These are phyloP conservation scores for Pionites leucogaster DNA, from an alignment of 2,113 vertebrate species.

Conservation along the genomic window DNA sequence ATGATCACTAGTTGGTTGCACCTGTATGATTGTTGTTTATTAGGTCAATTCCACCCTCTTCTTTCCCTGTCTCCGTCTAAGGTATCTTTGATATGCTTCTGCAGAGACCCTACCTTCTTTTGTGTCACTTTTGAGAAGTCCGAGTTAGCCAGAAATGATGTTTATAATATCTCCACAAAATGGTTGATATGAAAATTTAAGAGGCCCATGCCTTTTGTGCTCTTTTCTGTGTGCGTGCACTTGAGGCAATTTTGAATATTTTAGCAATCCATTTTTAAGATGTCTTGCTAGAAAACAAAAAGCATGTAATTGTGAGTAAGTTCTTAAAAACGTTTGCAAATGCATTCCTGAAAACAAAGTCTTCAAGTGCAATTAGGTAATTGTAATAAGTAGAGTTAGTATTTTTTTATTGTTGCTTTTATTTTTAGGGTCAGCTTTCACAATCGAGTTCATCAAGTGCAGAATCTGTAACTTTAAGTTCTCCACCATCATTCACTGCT, in stretches of 20 bases:
- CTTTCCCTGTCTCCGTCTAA: neutral
- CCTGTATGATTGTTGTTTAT: neutral
- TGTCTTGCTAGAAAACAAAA: neutral
- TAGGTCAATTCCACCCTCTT: neutral
- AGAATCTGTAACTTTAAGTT: conserved; percentile 66
- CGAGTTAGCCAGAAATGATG: neutral
- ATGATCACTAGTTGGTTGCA: neutral
- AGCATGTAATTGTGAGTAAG: neutral
- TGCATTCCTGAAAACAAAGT: neutral
- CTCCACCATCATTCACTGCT: conserved; percentile 38
- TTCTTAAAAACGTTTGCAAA: neutral
- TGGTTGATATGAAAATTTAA: neutral
- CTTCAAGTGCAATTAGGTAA: neutral
- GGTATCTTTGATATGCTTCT: neutral
- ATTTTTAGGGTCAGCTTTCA: conserved; percentile 57
- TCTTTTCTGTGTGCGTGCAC: neutral
- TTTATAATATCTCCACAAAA: neutral
- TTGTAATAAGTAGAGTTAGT: neutral
- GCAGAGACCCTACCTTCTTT: neutral
- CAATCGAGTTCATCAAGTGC: conserved; percentile 62
- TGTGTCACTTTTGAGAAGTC: neutral
- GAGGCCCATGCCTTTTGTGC: neutral
- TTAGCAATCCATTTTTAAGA: neutral
- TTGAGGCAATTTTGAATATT: neutral
- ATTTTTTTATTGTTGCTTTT: neutral